A percentile compares a stretch with the other conserved stretches of the same genome.
phyloP scores from a whole-genome alignment of 64 coral and sea anemone genomes.

The Astreopora myriophthalma region DNA sequence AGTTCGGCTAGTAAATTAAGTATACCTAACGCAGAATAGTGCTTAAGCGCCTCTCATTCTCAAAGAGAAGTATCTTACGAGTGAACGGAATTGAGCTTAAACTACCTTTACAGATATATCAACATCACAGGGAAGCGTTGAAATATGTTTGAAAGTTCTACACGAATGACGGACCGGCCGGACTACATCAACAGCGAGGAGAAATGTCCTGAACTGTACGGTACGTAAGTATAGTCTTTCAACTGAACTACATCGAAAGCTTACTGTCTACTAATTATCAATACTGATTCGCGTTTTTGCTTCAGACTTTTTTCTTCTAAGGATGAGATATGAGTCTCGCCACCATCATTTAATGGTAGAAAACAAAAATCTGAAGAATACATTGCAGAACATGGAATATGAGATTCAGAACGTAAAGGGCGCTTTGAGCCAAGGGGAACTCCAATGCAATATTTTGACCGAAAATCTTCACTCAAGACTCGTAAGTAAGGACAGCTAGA shows the following conservation, averaged over 20 bases:
- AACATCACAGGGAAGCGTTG: not conserved
- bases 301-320: not conserved
- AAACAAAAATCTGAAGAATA: constrained; percentile 18
- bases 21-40: not conserved
- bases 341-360: not conserved
- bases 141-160: not conserved
- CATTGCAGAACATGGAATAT: not conserved
- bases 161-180: not conserved
- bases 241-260: too few relatives aligned
- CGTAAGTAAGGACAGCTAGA: not conserved
- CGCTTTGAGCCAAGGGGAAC: not conserved
- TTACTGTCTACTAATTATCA: not conserved
- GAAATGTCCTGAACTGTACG: not conserved
- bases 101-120: too few relatives aligned
- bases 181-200: not conserved
- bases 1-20: not conserved
- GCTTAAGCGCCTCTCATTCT: too few relatives aligned
- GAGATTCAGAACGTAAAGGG: not conserved
- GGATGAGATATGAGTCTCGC: not conserved
- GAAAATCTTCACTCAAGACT: not conserved
- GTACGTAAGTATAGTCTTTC: not conserved
- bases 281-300: not conserved
- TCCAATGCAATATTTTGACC: not conserved
- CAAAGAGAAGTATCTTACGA: too few relatives aligned
- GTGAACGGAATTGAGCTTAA: too few relatives aligned